Conservation (phyloP, 2,888 invertebrate species). For the Eupithecia tripunctaria region DNA sequence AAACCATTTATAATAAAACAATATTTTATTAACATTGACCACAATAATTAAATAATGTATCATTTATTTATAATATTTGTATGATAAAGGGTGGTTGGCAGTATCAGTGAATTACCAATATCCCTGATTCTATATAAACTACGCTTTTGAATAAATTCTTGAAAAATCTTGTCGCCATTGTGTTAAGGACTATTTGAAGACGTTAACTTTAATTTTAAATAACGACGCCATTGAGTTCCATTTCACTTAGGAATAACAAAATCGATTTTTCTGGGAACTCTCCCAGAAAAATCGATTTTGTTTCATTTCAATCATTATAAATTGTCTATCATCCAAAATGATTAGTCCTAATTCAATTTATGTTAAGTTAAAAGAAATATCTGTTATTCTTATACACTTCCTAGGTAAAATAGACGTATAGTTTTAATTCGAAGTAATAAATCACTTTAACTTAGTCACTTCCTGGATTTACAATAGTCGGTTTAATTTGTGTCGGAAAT, state of each 20-base stretch:
- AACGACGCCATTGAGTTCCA: neutral
- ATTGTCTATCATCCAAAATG: neutral
- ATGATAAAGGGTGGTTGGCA: neutral
- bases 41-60: neutral
- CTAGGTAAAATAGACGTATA: neutral
- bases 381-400: neutral
- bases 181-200: neutral
- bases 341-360: no score
- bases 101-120: no score
- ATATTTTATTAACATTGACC: neutral
- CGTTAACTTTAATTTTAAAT: neutral
- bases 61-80: neutral
- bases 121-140: no score
- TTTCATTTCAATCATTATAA: neutral
- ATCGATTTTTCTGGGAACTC: neutral
- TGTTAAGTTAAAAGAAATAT: neutral
- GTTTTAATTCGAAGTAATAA: neutral
- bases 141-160: no score
- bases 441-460: neutral
- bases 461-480: neutral
- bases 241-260: neutral
- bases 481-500: slow-evolving; percentile 3
- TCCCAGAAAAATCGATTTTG: neutral
- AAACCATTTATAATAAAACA: neutral
- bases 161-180: neutral